phyloP scores from a whole-genome alignment of 92 coral and sea anemone genomes.

The Epizoanthus ramosus region DNA sequence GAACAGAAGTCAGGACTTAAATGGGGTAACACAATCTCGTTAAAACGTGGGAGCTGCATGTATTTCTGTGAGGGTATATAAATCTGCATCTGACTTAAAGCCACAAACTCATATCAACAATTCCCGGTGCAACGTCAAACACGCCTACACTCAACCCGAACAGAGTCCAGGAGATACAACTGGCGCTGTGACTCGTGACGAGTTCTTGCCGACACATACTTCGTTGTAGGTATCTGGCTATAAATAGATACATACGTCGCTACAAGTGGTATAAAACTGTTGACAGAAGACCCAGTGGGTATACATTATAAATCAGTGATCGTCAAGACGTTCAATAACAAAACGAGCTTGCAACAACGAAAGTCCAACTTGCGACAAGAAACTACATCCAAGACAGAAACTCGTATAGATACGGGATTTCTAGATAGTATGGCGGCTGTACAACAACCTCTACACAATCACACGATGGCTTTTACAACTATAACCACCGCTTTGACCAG shows the following conservation, averaged over 20 bases:
- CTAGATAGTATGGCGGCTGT: constrained; percentile 13
- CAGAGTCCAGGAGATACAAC: constrained; percentile 5
- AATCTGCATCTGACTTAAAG: constrained; percentile 30
- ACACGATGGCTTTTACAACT: constrained; percentile 31
- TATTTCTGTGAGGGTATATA: constrained; percentile 14
- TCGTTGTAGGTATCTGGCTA: constrained; percentile 37
- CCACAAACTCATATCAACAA: constrained; percentile 13
- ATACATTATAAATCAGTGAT: constrained; percentile 13
- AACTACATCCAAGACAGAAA: too few species aligned
- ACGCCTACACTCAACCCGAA: constrained; percentile 11
- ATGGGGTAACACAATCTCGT: constrained; percentile 19
- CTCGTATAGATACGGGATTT: too few species aligned
- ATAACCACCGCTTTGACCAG: constrained; percentile 28
- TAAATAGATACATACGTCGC: constrained; percentile 18
- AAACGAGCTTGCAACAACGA: not conserved
- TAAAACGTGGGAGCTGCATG: constrained; percentile 12
- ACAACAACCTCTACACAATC: constrained; percentile 28
- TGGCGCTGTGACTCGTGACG: constrained; percentile 29
- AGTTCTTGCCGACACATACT: constrained; percentile 30
- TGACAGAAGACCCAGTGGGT: not conserved
- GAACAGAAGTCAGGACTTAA: not conserved
- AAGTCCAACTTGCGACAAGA: not conserved
- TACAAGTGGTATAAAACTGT: constrained; percentile 7
- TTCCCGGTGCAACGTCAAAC: constrained; percentile 21
- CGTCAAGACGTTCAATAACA: constrained; percentile 14